Conservation (phyloP, 2,113 vertebrate species). For the Pollimyrus isidori region DNA sequence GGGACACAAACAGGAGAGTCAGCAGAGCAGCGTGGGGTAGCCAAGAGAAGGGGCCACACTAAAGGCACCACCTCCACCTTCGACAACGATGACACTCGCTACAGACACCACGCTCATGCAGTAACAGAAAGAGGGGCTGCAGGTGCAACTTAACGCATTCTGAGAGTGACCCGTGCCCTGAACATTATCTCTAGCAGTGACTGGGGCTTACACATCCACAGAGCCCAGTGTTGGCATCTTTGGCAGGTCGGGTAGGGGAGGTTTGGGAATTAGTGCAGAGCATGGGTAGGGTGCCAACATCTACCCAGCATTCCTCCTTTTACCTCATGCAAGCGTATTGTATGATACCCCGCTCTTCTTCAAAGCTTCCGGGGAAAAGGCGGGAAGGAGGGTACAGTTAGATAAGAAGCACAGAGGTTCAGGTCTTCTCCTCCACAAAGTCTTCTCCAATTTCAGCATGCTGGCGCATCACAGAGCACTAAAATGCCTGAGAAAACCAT, state of each 20-base stretch:
- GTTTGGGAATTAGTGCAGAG: neutral
- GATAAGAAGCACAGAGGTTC: neutral
- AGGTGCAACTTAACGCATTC: neutral
- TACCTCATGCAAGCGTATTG: conserved; percentile 78
- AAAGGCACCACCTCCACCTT: neutral
- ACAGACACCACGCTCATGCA: neutral
- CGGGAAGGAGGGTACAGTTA: neutral
- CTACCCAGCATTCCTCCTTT: conserved; percentile 49
- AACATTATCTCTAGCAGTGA: neutral
- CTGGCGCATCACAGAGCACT: neutral
- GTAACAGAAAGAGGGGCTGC: neutral
- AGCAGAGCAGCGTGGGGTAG: conserved; percentile 46
- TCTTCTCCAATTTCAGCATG: neutral
- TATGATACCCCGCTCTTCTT: conserved; percentile 78
- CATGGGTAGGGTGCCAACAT: conserved; percentile 27
- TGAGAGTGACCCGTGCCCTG: neutral
- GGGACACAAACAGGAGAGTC: conserved; percentile 63
- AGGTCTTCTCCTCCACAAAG: neutral
- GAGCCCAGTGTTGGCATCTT: neutral
- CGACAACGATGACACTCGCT: neutral
- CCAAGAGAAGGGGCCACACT: too few species aligned
- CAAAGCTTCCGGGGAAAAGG: conserved; percentile 75
- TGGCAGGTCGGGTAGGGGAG: neutral
- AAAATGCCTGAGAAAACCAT: neutral
- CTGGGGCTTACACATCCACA: neutral